phyloP scores from a whole-genome alignment of 1,140 invertebrate genomes.

The Watersipora subatra region DNA sequence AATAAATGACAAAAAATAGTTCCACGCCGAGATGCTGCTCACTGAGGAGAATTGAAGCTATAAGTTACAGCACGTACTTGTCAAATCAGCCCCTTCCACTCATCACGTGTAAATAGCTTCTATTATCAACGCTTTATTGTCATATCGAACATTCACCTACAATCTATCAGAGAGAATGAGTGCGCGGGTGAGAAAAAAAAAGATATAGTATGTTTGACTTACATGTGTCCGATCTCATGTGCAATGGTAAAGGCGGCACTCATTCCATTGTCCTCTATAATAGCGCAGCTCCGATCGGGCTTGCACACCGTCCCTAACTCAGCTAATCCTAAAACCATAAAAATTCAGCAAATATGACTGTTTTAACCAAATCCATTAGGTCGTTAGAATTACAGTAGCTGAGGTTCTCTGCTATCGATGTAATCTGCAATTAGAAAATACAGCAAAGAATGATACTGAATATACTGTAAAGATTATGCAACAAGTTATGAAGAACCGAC shows the following conservation, averaged over 20 bases:
- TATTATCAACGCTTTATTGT: too few species aligned
- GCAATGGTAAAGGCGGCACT: conserved; percentile 78
- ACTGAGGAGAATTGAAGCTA: too few species aligned
- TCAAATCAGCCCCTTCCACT: too few species aligned
- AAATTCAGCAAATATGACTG: conserved; percentile 3
- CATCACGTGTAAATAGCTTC: too few species aligned
- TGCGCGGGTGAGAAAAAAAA: too few species aligned
- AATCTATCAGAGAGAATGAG: too few species aligned
- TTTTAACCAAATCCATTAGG: background rate
- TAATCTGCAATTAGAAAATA: background rate
- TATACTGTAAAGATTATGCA: background rate
- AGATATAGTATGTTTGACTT: too few species aligned
- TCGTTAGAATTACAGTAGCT: background rate
- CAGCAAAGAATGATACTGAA: background rate
- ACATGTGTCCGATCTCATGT: conserved; percentile 86
- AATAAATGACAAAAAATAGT: too few species aligned
- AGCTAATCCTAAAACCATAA: conserved; percentile 52
- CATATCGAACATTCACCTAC: too few species aligned
- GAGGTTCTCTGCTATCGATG: background rate
- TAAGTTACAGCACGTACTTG: too few species aligned
- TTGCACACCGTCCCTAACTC: conserved; percentile 83
- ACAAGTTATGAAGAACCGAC: too few species aligned
- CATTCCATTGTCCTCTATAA: conserved; percentile 83
- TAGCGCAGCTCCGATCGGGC: conserved; percentile 66
- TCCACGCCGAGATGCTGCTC: too few species aligned